phyloP scores from a whole-genome alignment of 2,888 invertebrate genomes.

The Eumerus sabulonum region DNA sequence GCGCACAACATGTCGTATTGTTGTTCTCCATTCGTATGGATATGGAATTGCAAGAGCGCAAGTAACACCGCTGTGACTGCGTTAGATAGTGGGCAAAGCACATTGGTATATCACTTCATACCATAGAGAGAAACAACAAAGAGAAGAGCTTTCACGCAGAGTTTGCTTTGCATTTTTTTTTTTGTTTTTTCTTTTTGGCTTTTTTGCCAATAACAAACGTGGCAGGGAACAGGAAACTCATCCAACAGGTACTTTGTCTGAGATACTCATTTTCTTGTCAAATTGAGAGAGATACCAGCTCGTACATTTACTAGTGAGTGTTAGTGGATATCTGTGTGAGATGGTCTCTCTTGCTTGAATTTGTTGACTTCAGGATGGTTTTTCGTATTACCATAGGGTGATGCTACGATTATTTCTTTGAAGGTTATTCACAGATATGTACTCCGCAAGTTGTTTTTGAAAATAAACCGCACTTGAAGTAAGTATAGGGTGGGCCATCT shows the following conservation, averaged over 20 bases:
- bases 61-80: slow-evolving; percentile 56
- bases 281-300: slow-evolving; percentile 7
- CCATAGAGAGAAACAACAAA: slow-evolving; percentile 18
- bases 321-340: no score
- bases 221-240: slow-evolving; percentile 37
- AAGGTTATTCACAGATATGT: no score
- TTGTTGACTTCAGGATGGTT: no score
- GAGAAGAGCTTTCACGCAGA: slow-evolving; percentile 45
- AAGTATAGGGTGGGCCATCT: no score
- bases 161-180: slow-evolving; percentile 13
- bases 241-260: slow-evolving; percentile 64
- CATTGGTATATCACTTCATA: no score
- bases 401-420: no score
- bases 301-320: no score
- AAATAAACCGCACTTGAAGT: no score
- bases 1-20: slow-evolving; percentile 22
- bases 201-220: slow-evolving; percentile 7
- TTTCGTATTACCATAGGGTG: no score
- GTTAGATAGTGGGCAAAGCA: neutral
- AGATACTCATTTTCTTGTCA: slow-evolving; percentile 24
- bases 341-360: no score
- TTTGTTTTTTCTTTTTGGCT: neutral
- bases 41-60: slow-evolving; percentile 51
- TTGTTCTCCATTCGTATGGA: slow-evolving; percentile 18
- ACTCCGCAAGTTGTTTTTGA: no score